A percentile compares a stretch with the other conserved stretches of the same genome.
Evolutionary conservation across 2,113 vertebrate genomes (phyloP).

Genomic region (Gallinago undulata): DNA sequence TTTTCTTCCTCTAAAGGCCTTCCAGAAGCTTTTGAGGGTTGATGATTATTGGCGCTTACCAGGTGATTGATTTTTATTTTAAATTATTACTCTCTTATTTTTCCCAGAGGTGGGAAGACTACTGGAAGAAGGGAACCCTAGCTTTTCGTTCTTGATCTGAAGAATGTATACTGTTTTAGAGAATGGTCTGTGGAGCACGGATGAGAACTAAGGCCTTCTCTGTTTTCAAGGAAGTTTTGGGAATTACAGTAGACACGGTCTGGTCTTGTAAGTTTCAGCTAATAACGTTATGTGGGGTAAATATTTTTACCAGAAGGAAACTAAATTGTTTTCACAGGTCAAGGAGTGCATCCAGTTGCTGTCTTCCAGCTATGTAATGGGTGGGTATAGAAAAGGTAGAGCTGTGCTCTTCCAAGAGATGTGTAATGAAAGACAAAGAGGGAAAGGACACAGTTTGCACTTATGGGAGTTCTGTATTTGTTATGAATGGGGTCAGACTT

Average conservation of each 20-base stretch:
- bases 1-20: neutral
- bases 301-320: neutral
- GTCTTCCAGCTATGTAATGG: neutral
- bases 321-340: neutral
- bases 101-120: neutral
- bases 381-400: neutral
- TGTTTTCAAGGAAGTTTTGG: neutral
- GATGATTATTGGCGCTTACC: neutral
- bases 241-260: neutral
- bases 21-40: neutral
- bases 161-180: neutral
- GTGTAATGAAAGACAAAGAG: neutral
- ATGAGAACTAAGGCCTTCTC: neutral
- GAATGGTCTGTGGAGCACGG: neutral
- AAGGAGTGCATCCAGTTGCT: neutral
- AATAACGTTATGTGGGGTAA: neutral
- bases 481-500: neutral
- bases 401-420: neutral
- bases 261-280: neutral
- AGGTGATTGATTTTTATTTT: neutral
- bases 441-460: neutral
- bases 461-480: neutral
- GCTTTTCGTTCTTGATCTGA: neutral
- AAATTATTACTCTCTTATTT: neutral
- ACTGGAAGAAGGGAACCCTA: neutral